Base-by-base conservation (phyloP, 2,797 vertebrate genomes). In the Buphagus erythrorhynchus region DNA sequence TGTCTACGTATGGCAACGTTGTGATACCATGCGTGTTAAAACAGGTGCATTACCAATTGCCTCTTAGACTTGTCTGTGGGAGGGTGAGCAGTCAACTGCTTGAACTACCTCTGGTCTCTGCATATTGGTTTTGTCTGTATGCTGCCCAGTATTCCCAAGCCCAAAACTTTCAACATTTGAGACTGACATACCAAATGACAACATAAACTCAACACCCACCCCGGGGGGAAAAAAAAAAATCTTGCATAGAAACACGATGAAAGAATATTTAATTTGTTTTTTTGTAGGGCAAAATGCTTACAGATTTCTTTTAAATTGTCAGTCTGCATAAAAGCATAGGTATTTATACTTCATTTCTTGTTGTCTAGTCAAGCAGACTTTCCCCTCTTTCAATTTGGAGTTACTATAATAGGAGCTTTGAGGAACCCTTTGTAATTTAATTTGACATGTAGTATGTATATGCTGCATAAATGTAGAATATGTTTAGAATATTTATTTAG, bases 381-480 rank as follows among this genome's bases (percentile, higher is more conserved):
- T 66, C 19, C 10, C 20, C 40, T 62, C 21, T 89, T 92, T 88
- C 36, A 79, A n/a, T 52, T 86, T 83, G 31, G 28, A 42, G 63
- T 85, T 80, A 63, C 29, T 77, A 5, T 63, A 89, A 78, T 25
- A 49, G n/a, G 36, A 35, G 28, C 33, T 92, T 88, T 86, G 35
- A 87, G 42, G 86, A 77, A 51, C 26, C 6, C 59, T 24, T 51
- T 77, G 38, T 85, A 81, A 77, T 77, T 84, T 81, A 69, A 58
- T 73, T 88, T 89, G 86, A 68, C 55, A 7, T 72, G 54, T 74
- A 46, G 66, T 65, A 89, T 76, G 19, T 92, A 51, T 43, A 51
- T 21, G 73, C 26, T 52, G 42, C 63, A 91, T 38, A 46, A 65
- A 63, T 68, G 72, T 79, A 58, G 66, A 72, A 45, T 29, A 72